These are phyloP conservation scores for Syncerus caffer DNA, from an alignment of 2,797 vertebrate genomes.

Conservation along the genomic window DNA sequence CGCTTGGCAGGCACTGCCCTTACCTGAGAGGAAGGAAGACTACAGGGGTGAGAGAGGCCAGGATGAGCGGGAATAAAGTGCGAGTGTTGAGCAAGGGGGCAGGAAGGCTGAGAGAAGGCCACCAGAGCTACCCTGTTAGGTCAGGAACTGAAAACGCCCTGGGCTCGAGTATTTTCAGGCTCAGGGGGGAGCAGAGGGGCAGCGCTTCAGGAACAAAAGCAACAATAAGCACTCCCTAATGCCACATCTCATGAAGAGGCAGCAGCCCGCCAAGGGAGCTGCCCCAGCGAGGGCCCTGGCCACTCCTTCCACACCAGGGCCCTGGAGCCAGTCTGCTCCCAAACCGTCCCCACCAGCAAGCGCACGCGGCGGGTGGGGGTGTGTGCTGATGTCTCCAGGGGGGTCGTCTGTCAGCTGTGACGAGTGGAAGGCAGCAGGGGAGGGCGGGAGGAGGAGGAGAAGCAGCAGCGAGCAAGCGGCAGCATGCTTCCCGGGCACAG, in stretches of 20 bases:
- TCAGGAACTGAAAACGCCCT: not conserved
- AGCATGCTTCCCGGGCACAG: conserved; percentile 61
- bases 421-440: not conserved
- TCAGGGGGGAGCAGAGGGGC: not conserved
- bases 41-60: not conserved
- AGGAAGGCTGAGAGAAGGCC: not conserved
- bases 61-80: conserved; percentile 59
- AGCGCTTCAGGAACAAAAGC: not conserved
- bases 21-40: conserved; percentile 68
- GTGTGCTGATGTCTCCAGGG: not conserved
- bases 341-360: not conserved
- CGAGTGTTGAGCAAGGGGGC: conserved; percentile 1
- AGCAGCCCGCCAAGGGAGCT: not conserved
- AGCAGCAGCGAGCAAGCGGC: conserved; percentile 43
- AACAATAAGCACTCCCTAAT: not conserved
- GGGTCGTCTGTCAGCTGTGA: not conserved
- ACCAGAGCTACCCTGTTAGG: conserved; percentile 1
- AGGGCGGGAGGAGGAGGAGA: not conserved
- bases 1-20: conserved; percentile 43
- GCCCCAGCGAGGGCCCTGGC: not conserved
- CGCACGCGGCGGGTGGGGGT: not conserved
- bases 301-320: not conserved
- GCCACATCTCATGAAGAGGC: not conserved
- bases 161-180: not conserved
- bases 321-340: not conserved